Evolutionary conservation across 2,113 vertebrate genomes (phyloP).

Genomic region (Fregetta grallaria): DNA sequence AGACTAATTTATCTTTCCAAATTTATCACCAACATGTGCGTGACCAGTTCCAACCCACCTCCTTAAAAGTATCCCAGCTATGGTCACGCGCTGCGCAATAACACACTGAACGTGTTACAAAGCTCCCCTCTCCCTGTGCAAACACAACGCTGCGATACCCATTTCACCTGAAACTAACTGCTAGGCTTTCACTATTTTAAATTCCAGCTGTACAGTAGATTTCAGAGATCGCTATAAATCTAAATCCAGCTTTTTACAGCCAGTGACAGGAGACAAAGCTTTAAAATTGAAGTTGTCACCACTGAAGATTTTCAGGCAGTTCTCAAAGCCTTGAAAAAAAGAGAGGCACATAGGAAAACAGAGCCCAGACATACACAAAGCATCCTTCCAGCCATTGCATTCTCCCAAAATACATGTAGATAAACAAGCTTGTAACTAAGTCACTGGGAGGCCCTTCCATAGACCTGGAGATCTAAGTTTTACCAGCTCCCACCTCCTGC

Average conservation of each 20-base stretch:
- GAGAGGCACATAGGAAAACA: neutral
- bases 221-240: neutral
- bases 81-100: neutral
- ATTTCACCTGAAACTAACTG: neutral
- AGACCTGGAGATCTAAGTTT: neutral
- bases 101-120: neutral
- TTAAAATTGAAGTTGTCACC: constrained; percentile 15
- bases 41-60: neutral
- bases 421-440: neutral
- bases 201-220: neutral
- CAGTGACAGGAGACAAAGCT: neutral
- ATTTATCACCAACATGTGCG: neutral
- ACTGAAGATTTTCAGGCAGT: neutral
- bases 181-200: neutral
- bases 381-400: neutral
- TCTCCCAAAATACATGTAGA: neutral
- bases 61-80: neutral
- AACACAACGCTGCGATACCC: neutral
- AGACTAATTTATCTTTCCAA: constrained; percentile 29
- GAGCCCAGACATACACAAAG: neutral
- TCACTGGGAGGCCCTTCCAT: neutral
- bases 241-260: neutral
- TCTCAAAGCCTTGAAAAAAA: neutral
- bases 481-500: neutral
- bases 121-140: neutral